Conservation (phyloP, 2,113 vertebrate species). For the Podiceps cristatus region DNA sequence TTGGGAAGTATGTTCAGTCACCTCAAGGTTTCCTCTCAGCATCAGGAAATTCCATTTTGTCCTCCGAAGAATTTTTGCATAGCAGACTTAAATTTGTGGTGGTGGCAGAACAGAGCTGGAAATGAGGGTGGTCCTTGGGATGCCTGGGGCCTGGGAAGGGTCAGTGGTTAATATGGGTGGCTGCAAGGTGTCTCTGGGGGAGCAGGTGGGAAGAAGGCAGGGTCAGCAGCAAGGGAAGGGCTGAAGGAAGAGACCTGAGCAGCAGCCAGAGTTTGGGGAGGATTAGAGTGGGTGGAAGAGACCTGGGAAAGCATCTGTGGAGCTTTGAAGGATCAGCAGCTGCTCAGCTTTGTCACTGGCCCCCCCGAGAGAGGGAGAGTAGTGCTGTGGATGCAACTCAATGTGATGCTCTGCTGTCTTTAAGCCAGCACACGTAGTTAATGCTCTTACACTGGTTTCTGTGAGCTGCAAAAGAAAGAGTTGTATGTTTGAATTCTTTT, state of each 20-base stretch:
- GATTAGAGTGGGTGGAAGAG: background rate
- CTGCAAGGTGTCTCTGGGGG: background rate
- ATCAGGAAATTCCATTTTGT: background rate
- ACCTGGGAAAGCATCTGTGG: background rate
- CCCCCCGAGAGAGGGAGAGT: too few species aligned
- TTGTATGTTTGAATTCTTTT: background rate
- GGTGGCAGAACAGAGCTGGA: background rate
- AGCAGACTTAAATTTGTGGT: background rate
- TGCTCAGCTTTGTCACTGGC: background rate
- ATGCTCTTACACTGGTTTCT: background rate
- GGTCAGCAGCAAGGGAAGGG: background rate
- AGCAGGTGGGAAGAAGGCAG: too few species aligned
- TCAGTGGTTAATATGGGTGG: background rate
- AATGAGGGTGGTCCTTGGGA: background rate
- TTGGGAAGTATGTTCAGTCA: accelerated
- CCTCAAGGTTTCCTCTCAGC: background rate
- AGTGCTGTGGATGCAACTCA: background rate
- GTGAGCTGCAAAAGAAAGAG: background rate
- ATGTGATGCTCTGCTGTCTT: background rate
- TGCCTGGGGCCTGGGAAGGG: background rate
- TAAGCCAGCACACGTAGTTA: background rate
- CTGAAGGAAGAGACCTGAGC: background rate
- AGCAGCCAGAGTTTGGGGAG: background rate
- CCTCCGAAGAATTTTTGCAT: background rate
- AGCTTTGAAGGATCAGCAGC: background rate